Conservation (phyloP, 2,888 invertebrate species). For the Drosophila conformis region DNA sequence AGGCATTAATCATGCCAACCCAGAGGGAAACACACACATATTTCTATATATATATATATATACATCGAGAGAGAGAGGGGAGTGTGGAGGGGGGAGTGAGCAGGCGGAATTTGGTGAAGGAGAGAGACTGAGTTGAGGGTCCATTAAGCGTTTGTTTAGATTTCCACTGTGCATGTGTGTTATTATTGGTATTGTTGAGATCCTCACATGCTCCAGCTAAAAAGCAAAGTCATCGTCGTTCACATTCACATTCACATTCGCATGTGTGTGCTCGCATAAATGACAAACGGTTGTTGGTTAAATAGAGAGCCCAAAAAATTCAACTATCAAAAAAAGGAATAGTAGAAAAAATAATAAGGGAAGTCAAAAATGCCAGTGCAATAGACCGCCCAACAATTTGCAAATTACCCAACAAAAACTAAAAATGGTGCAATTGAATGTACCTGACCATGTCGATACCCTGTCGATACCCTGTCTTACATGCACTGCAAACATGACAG, state of each 20-base stretch:
- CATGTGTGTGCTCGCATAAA: slow-evolving; percentile 47
- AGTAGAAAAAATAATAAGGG: slow-evolving; percentile 12
- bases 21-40: slow-evolving; percentile 26
- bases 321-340: slow-evolving; percentile 28
- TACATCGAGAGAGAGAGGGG: neutral
- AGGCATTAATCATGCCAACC: slow-evolving; percentile 76
- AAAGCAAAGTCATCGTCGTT: slow-evolving; percentile 52
- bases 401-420: slow-evolving; percentile 7
- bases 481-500: neutral
- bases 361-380: slow-evolving; percentile 32
- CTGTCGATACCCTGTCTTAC: slow-evolving; percentile 14
- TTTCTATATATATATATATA: neutral
- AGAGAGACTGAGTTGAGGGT: slow-evolving; percentile 40
- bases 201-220: slow-evolving; percentile 42
- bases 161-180: slow-evolving; percentile 19
- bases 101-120: slow-evolving; percentile 21
- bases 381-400: slow-evolving; percentile 42
- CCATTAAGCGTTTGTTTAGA: slow-evolving; percentile 65
- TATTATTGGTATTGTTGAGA: slow-evolving; percentile 14
- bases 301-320: slow-evolving; percentile 35
- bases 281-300: slow-evolving; percentile 66
- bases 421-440: too few species aligned
- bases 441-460: slow-evolving; percentile 15
- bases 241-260: neutral
- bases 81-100: neutral